These are phyloP conservation scores for Sitta carolinensis DNA, from an alignment of 2,797 vertebrate genomes.

Conservation along the genomic window DNA sequence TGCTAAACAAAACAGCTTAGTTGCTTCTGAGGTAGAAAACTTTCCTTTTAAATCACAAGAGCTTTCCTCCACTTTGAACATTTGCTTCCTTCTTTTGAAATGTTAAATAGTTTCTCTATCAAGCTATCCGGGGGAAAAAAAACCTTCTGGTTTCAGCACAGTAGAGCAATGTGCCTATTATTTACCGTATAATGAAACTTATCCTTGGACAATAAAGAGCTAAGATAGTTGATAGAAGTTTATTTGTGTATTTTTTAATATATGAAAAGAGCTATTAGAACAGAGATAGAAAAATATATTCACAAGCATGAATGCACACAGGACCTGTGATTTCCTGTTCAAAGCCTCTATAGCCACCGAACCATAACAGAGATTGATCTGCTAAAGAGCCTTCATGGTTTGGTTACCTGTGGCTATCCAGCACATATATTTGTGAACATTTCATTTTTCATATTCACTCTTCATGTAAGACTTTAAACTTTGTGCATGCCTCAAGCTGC, in stretches of 20 bases:
- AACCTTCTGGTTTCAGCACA: background rate
- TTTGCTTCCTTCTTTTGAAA: background rate
- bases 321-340: background rate
- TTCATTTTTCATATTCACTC: background rate
- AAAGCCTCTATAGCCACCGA: background rate
- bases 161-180: background rate
- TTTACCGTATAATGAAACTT: background rate
- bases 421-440: background rate
- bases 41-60: background rate
- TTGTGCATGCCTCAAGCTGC: rapidly evolving
- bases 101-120: background rate
- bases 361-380: background rate
- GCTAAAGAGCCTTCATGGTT: background rate
- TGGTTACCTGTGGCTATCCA: background rate
- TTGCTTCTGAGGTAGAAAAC: background rate
- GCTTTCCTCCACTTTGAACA: background rate
- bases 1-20: background rate
- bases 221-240: background rate
- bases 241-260: background rate
- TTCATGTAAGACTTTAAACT: background rate
- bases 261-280: background rate
- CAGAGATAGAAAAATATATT: background rate
- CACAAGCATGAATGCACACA: background rate
- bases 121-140: background rate
- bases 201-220: background rate